Base-by-base conservation (phyloP, 2,888 invertebrate species). In the Pyrocoelia pectoralis region DNA sequence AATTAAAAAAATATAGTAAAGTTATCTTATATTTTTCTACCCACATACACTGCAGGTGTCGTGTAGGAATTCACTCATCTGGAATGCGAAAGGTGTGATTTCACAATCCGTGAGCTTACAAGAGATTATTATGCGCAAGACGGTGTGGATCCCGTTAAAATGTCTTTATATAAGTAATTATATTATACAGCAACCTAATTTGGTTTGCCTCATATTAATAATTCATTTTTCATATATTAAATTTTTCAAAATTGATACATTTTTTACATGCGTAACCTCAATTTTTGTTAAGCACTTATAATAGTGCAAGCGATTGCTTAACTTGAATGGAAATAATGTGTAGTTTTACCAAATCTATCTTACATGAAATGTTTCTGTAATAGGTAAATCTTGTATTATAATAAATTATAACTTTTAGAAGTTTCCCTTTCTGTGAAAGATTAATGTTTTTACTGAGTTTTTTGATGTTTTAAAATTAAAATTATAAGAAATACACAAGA, bases 71-170 rank as follows among this genome's bases (percentile, higher is more conserved):
- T 54, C 58, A 43, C 55, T 63, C 55, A 55, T 48, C 52, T 63
- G 63, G 58, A 58, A 63, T 63, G 58, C 51, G 54, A 54, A 51
- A 63, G 63, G 63, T 63, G 58, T 58, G 63, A 63, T 62, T 62
- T 62, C 46, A 53, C 52, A 53, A 62, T 48, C 40, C 38, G 50
- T 41, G 50, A 49, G 33, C 43, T 24, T 53, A 28, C 48, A 28
- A 15, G 40, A 18, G 40, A 62, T 62, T 61, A 61, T 61, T 56
- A 56, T 62, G 62, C 49, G 53, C 54, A 57, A 57, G 53, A 54
- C 53, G 18, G 24, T 57, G 52, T 57, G 29, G 17, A 38, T 62
- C 18, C 62, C 56, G 62, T 62, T 62, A 57, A 50, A 61, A 52
- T 53, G 52, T 46, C 53, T 54, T 56, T 56, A 53, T 56, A 48